These are phyloP conservation scores for Momotus momota DNA, from an alignment of 2,797 vertebrate genomes.

Conservation along the genomic window DNA sequence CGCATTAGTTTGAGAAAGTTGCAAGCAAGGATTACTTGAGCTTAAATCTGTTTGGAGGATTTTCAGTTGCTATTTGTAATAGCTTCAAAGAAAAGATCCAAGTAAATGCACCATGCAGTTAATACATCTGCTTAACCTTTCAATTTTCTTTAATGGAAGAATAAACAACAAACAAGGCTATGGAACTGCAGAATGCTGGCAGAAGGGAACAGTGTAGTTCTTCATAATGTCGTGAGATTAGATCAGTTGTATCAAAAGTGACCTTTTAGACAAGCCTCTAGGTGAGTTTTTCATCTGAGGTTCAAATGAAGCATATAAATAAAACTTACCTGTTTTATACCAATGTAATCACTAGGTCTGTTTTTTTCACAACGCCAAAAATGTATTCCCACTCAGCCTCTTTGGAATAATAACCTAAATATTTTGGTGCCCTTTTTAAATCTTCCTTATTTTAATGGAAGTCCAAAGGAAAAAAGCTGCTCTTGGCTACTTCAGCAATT, in stretches of 20 bases:
- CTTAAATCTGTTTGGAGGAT: not conserved
- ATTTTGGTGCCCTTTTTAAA: not conserved
- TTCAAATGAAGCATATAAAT: not conserved
- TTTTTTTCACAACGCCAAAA: not conserved
- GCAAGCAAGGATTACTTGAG: not conserved
- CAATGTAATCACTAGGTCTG: not conserved
- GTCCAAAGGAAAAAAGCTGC: not conserved
- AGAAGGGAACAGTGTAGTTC: not conserved
- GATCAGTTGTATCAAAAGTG: not conserved
- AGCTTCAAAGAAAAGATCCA: not conserved
- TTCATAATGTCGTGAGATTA: not conserved
- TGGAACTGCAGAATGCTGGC: not conserved
- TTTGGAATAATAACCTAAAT: not conserved
- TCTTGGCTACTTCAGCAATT: not conserved
- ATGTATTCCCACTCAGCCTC: not conserved
- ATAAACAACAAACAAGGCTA: not conserved
- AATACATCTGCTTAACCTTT: not conserved
- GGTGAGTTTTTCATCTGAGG: not conserved
- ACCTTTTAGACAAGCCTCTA: not conserved
- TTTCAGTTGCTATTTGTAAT: not conserved
- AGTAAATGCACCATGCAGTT: not conserved
- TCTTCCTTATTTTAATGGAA: not conserved
- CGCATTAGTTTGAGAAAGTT: not conserved
- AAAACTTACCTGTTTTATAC: not conserved
- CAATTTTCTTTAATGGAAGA: not conserved